Percentiles rank a stretch among this genome's conserved stretches.
Conservation (phyloP, 2,113 vertebrate species). For the Petrocephalus zakoni region DNA sequence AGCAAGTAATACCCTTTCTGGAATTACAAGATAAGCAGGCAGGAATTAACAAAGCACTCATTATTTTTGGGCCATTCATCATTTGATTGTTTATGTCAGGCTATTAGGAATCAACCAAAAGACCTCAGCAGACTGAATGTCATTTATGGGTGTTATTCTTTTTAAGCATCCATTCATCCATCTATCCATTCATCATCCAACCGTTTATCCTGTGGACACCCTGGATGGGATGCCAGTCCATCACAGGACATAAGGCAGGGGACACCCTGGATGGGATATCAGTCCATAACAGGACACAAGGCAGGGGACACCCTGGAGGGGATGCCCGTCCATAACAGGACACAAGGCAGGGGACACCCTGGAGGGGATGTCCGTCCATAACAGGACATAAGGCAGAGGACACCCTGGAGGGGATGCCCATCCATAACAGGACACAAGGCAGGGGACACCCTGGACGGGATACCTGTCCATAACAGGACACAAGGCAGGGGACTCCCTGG, state of each 20-base stretch:
- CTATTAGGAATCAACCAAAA: constrained; percentile 4
- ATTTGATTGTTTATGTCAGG: constrained; percentile 7
- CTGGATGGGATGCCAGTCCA: too few species aligned
- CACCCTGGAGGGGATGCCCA: background rate
- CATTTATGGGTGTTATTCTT: background rate
- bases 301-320: too few species aligned
- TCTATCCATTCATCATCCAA: background rate
- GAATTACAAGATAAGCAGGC: constrained; percentile 11
- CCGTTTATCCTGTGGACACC: background rate
- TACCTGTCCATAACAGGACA: too few species aligned
- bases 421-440: background rate
- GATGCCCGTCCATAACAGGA: too few species aligned
- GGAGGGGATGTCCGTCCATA: too few species aligned
- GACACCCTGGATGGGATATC: too few species aligned
- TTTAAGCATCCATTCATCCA: background rate
- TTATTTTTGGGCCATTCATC: background rate
- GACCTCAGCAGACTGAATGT: background rate
- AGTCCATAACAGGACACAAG: too few species aligned
- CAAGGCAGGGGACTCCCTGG: background rate
- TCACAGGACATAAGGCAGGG: too few species aligned
- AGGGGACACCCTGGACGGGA: too few species aligned
- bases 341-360: too few species aligned
- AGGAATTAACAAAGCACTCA: constrained; percentile 9
- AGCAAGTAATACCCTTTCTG: background rate
- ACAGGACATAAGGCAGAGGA: background rate